Base-by-base conservation (phyloP, 2,113 vertebrate species). In the Gadus chalcogrammus region DNA sequence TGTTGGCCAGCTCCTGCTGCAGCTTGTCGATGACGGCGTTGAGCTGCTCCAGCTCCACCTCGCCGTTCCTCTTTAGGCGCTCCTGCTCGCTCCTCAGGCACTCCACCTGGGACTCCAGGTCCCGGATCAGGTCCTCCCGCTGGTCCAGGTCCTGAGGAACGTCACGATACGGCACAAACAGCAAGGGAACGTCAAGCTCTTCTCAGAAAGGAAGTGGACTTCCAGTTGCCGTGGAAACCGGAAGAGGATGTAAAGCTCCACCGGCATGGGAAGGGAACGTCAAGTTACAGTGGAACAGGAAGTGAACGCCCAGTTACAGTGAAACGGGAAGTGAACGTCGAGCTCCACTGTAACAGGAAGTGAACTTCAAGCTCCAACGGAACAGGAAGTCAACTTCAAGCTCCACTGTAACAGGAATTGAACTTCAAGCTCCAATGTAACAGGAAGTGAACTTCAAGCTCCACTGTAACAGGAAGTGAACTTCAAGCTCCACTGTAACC, bases 1-100 rank as follows among this genome's bases (percentile, higher is more conserved):
- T 97, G 77, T 88, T 90, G 67, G 91, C 79, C 68, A 99, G 88
- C 67, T 98, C 96, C 77, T 95, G 93, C 76, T 99, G 97, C 67
- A 99, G 93, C 73, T 93, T 96, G 53, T 97, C 96, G 68, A 99
- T 98, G 18, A 99, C 95, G 31, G 94, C 94, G 82, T 95, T 93
- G 62, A 99, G 82, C 68, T 98, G 95, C 20, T 98, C 95, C 0
- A 94, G 71, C 84, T 99, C 96, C 56, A 97, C 95, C 69, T 95
- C 82, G 0, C 84, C 92, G 31, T 92, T 92, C 82, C 85, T 94
- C 83, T 93, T 98, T 64, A 95, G 15, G 48, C 84, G 82, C 64
- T 97, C 93, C 77, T 95, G 96, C 74, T 98, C 96, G 20, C 93
- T 94, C 66, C 86, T 91, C 77, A 97, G 88, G 83, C 85, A 94